These are phyloP conservation scores for Bolborhynchus lineola DNA, from an alignment of 2,113 vertebrate genomes.

Conservation along the genomic window DNA sequence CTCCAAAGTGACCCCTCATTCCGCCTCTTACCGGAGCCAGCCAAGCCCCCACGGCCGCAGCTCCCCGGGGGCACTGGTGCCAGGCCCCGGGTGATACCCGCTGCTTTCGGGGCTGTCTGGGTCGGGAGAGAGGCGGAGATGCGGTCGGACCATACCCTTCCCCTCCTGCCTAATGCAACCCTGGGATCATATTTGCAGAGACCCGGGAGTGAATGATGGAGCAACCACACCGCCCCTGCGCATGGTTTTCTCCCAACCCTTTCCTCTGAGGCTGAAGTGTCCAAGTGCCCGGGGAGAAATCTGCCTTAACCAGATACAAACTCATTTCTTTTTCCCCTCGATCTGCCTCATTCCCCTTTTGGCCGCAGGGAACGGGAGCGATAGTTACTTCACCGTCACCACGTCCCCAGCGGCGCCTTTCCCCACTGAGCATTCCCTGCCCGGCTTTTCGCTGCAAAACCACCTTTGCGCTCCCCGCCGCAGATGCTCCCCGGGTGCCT, in stretches of 20 bases:
- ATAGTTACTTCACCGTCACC: not conserved
- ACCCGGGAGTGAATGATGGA: not conserved
- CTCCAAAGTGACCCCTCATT: conserved; percentile 67
- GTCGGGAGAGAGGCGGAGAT: too few species aligned
- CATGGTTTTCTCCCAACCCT: not conserved
- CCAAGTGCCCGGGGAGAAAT: not conserved
- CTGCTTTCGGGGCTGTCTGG: not conserved
- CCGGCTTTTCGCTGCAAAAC: not conserved
- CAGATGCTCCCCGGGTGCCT: not conserved
- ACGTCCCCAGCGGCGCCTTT: not conserved
- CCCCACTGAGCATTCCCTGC: fast-evolving
- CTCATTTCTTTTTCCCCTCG: fast-evolving
- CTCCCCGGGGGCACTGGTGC: too few species aligned
- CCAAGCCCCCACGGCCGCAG: not conserved
- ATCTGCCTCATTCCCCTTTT: not conserved
- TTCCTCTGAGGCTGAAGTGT: not conserved
- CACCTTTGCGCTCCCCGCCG: not conserved
- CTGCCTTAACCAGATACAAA: not conserved
- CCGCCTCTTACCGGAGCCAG: not conserved
- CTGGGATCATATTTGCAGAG: not conserved
- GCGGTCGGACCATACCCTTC: too few species aligned
- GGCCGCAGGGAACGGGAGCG: not conserved
- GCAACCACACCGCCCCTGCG: not conserved
- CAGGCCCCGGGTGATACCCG: not conserved
- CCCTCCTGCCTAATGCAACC: not conserved